Base-by-base conservation (phyloP, 2,797 vertebrate species). In the Phrynocephalus vlangalii region DNA sequence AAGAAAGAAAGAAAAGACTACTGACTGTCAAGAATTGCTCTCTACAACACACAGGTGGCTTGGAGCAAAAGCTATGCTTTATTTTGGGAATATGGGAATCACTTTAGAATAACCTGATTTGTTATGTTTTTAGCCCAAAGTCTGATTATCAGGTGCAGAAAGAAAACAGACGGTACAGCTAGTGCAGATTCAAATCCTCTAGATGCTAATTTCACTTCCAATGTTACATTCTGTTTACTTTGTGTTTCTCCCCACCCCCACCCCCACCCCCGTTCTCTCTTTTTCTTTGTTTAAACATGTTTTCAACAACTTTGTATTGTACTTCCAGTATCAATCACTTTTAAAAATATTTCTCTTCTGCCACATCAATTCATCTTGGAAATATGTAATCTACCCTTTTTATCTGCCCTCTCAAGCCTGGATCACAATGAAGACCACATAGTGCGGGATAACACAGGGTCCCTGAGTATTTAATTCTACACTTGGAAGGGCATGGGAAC, bases 11-110 rank as follows among this genome's bases (percentile, higher is more conserved):
- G 52, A 56, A 82, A 20, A 56, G 70, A 90, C 92, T 94, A 89
- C 92, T 84, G 56, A 9, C 56, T 10, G 56, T 92, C 89, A 83
- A 92, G 48, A 91, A 92, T 71, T 86, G 87, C 67, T 87, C 91
- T 94, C 89, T 92, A 91, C 89, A 92, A 91, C 91, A 90, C 91
- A 80, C 71, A 84, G 87, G 91, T 95, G 93, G 92, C 91, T 92
- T 91, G 83, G 66, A 85, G 82, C 16, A 85, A 48, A 8, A 7
- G 2, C 1, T 0, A 48, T 87, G 84, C 88, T 90, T 63, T 52
- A 67, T 80, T 84, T 76, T 73, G 7, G 87, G 28, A 79, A 84
- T 80, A 80, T 60, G 9, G 85, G 26, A 4, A 73, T 6, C 82
- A 24, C 63, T 86, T 33, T 76, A 66, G 30, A 88, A 7, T 18